Evolutionary conservation across 2,797 vertebrate species (phyloP), one percentile per base, ranked within the genome.

Genomic region (Pterois miles): DNA sequence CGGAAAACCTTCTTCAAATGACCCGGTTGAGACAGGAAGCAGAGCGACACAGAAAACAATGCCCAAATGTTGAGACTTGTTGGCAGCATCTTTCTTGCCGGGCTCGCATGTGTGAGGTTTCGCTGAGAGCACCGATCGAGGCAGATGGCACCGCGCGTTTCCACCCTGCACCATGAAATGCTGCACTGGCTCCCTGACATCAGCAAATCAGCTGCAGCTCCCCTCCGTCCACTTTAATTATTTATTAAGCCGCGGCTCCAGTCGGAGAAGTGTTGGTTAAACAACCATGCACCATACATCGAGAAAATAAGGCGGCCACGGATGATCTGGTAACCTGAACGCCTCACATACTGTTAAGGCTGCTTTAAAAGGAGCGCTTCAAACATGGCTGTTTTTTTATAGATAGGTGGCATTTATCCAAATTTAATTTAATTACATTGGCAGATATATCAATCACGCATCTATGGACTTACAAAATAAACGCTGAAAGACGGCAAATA

Each of bases 121-220:
- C 40, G 23, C 76, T 36, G 56, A 63, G 74, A 89, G 78, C 78
- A 69, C 76, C 66, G 86, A 84, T 29, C 7, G 76, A 79, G 80
- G 86, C 80, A 80, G 86, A 80, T 86, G 88, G 84, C 89, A 65
- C 83, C 78, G 80, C 81, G 86, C 88, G 84, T 92, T 86, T 86
- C 31, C 94, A 90, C 93, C 91, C 95, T 95, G 94, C 95, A 95
- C 95, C 93, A 94, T 91, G 86, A 93, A 96, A 95, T 95, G 93
- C 95, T 94, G 96, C 95, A 94, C 94, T 91, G 89, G 89, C 94
- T 90, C 71, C 95, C 96, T 97, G 96, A 97, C 97, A 97, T 97
- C 97, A 98, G 97, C 97, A 87, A 91, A 91, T 94, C 93, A 93
- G 93, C 94, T 87, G 94, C 95, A 91, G 92, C 92, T 89, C 90